Percentiles rank a stretch among this genome's conserved stretches.
These are phyloP conservation scores for Mormyrus hasselquistii DNA, from an alignment of 2,797 vertebrate genomes.

Conservation along the genomic window DNA sequence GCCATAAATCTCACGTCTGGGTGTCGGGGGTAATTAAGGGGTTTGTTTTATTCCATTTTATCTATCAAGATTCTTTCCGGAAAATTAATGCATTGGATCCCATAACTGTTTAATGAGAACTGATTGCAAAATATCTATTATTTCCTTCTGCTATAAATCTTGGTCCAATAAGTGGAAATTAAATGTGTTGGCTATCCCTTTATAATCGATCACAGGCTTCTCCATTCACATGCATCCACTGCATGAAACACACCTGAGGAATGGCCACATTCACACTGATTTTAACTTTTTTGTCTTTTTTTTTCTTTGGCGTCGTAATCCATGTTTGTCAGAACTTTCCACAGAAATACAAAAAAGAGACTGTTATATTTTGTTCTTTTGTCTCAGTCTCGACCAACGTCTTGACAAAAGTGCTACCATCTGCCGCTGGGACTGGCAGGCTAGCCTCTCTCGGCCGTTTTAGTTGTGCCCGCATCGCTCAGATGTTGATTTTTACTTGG, in stretches of 20 bases:
- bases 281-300: neutral
- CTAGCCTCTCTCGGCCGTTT: neutral
- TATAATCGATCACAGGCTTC: neutral
- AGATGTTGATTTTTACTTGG: neutral
- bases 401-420: neutral
- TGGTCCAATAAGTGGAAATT: neutral
- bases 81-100: slow-evolving; percentile 1
- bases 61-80: neutral
- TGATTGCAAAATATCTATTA: slow-evolving; percentile 8
- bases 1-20: neutral
- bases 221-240: neutral
- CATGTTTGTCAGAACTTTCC: neutral
- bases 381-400: neutral
- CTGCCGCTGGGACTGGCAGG: neutral
- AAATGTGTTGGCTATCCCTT: neutral
- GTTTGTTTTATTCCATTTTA: slow-evolving; percentile 12
- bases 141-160: slow-evolving; percentile 13
- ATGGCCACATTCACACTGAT: neutral
- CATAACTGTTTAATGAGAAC: slow-evolving; percentile 14
- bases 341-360: neutral
- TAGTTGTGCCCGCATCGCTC: neutral
- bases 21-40: neutral
- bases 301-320: neutral
- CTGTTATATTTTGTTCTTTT: neutral
- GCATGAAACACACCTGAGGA: neutral